Evolutionary conservation across 2,113 vertebrate genomes (phyloP).

Genomic region (Otolemur garnettii): DNA sequence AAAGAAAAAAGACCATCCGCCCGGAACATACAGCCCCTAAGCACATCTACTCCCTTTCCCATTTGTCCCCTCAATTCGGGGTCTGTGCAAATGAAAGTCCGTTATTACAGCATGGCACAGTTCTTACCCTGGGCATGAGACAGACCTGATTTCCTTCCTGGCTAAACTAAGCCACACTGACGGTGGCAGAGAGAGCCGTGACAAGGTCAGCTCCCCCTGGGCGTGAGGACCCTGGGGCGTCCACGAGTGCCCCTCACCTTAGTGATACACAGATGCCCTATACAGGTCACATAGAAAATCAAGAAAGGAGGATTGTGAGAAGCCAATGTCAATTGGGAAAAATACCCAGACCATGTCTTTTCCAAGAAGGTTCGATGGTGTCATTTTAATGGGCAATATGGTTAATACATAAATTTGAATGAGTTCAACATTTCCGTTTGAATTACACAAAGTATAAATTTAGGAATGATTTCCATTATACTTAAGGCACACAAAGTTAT

Average conservation of each 20-base stretch:
- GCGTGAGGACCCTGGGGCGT: background rate
- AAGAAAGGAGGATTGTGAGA: background rate
- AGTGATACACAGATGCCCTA: no score
- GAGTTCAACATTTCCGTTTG: background rate
- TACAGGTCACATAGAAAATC: background rate
- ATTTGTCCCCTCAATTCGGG: background rate
- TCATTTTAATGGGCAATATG: background rate
- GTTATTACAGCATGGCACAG: accelerated
- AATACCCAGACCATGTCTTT: background rate
- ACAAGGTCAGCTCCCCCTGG: no score
- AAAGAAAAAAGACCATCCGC: background rate
- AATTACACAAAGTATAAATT: background rate
- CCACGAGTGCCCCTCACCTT: background rate
- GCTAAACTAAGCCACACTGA: accelerated
- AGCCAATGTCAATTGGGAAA: no score
- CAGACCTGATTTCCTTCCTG: accelerated
- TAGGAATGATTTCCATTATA: background rate
- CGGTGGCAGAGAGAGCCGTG: accelerated
- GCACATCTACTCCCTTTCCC: background rate
- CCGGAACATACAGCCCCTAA: background rate
- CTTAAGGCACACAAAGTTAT: background rate
- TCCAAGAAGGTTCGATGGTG: no score
- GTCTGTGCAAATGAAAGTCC: background rate
- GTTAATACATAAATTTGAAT: background rate
- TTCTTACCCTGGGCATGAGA: no score